Conservation (phyloP, 2,888 invertebrate species). For the Bombyx huttoni region DNA sequence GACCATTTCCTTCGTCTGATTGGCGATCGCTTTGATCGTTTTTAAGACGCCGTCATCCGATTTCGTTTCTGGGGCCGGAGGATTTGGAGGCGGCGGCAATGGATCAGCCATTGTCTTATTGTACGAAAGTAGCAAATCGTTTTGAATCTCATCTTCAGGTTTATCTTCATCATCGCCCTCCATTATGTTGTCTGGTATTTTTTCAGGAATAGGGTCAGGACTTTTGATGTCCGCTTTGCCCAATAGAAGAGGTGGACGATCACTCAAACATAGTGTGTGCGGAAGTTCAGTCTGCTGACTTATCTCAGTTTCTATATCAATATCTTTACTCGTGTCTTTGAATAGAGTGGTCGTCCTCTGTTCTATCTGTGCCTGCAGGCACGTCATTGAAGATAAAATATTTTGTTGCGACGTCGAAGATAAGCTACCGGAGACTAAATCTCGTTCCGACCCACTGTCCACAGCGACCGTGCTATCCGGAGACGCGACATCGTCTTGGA, state of each 20-base stretch:
- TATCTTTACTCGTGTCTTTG: constrained; percentile 43
- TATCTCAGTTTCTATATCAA: constrained; percentile 64
- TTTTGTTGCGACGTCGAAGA: constrained; percentile 26
- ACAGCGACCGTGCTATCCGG: constrained; percentile 63
- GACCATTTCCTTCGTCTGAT: constrained; percentile 70
- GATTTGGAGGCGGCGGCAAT: constrained; percentile 21
- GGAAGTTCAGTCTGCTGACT: constrained; percentile 65
- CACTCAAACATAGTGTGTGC: constrained; percentile 46
- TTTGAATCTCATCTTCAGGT: constrained; percentile 47
- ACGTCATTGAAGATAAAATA: constrained; percentile 14
- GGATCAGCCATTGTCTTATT: constrained; percentile 36
- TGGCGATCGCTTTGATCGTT: constrained; percentile 68
- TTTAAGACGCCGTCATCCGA: constrained; percentile 56
- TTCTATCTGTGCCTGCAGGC: constrained; percentile 27
- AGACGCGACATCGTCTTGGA: constrained; percentile 77
- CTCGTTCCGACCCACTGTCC: constrained; percentile 32
- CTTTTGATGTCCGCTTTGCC: constrained; percentile 65
- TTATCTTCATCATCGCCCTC: constrained; percentile 64
- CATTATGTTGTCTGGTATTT: constrained; percentile 65
- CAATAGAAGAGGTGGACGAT: constrained; percentile 50
- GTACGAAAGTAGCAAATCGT: constrained; percentile 42
- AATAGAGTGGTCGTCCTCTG: constrained; percentile 27
- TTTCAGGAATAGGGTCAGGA: constrained; percentile 64
- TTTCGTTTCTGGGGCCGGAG: constrained; percentile 25
- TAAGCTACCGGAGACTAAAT: constrained; percentile 22